A percentile compares a stretch with the other conserved stretches of the same genome.
Conservation (phyloP, 2,888 invertebrate genomes). For the Pediacus dermestoides region DNA sequence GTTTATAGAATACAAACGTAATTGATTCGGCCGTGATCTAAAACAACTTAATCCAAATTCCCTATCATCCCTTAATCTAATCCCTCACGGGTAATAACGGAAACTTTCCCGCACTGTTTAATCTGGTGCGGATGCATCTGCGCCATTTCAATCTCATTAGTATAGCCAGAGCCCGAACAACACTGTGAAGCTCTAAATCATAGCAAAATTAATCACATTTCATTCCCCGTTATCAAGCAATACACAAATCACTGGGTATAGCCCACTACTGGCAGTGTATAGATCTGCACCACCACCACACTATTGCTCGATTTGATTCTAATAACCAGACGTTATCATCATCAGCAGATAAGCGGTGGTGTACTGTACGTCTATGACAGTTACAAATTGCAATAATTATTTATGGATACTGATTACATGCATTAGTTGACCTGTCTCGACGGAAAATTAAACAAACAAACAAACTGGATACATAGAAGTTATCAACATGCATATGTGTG, state of each 20-base stretch:
- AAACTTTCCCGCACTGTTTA: slow-evolving; percentile 33
- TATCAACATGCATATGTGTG: too few relatives aligned
- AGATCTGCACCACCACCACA: slow-evolving; percentile 43
- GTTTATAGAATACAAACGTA: too few relatives aligned
- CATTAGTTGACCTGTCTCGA: slow-evolving; percentile 15
- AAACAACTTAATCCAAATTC: slow-evolving; percentile 23
- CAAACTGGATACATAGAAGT: too few relatives aligned
- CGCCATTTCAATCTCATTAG: slow-evolving; percentile 38
- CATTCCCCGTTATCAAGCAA: slow-evolving; percentile 47
- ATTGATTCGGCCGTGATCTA: slow-evolving; percentile 18
- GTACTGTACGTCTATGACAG: slow-evolving; percentile 29
- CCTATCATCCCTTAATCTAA: slow-evolving; percentile 27
- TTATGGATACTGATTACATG: slow-evolving; percentile 27
- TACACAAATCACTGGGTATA: slow-evolving; percentile 51
- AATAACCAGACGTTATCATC: slow-evolving; percentile 38
- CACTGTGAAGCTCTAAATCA: slow-evolving; percentile 39
- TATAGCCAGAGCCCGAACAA: slow-evolving; percentile 39
- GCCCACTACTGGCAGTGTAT: too few relatives aligned
- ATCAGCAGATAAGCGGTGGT: slow-evolving; percentile 37
- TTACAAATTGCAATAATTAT: slow-evolving; percentile 31
- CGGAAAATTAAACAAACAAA: too few relatives aligned
- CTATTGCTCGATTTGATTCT: slow-evolving; percentile 45
- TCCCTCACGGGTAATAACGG: slow-evolving; percentile 30
- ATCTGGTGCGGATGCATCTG: slow-evolving; percentile 21
- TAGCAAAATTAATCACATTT: slow-evolving; percentile 48